Base-by-base conservation (phyloP, 2,888 invertebrate genomes). In the Tillus elongatus region DNA sequence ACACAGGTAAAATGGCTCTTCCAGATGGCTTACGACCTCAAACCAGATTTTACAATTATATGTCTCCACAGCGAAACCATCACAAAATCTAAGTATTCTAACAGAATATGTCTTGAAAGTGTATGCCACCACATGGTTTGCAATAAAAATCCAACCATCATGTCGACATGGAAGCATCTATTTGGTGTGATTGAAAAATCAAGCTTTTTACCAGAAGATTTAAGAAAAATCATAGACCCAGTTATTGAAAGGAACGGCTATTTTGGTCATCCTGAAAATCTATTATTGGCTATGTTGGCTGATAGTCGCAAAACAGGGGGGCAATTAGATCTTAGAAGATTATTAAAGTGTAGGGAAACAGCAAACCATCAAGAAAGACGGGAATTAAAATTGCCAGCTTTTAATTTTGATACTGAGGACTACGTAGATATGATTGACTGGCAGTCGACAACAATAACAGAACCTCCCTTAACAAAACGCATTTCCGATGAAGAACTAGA, bases 11-110 rank as follows among this genome's bases (percentile, higher is more conserved):
- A n/a, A 4, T 37, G 12, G 24, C 28, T 6, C 39, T 12, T 33
- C 33, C 15, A 10, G 36, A 14, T 42, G 33, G 39, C 28, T 40
- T 11, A 42, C 39, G 3, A 11, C 35, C 2, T 40, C 37, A 11
- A 42, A 40, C 34, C 11, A 37, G 13, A 8, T 33, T 3, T 24
- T 33, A 10, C 15, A n/a, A n/a, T n/a, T n/a, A n/a, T n/a, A n/a
- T n/a, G 10, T 33, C 13, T 15, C 33, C n/a, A 33, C 33, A 3
- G 11, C 14, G 10, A 6, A 33, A 10, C 33, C 33, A 6, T 15
- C 33, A 9, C n/a, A 33, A 10, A 33, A 33, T 24, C 13, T 33
- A 10, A 4, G 19, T 19, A 19, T 27, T 11, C 11, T 33, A 6
- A 10, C 13, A 11, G 13, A 27, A 33, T 33, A 19, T 24, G 33